A percentile compares a stretch with the other conserved stretches of the same genome.
Conservation (phyloP, 2,888 invertebrate genomes). For the Hemithea aestivaria region DNA sequence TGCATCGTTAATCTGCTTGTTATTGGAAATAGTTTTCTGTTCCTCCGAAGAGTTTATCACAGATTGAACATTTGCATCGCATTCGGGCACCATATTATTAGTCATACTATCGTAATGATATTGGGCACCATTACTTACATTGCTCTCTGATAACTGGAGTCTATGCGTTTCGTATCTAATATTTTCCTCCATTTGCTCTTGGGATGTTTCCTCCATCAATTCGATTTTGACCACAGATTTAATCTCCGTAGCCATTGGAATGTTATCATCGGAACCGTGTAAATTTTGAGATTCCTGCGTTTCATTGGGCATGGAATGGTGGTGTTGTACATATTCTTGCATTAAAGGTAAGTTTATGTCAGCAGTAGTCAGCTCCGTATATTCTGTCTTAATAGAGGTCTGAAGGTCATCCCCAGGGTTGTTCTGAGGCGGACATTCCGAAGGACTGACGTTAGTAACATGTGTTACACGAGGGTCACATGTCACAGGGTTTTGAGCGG, state of each 20-base stretch:
- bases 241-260: conserved; percentile 49
- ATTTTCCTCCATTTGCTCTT: conserved; percentile 42
- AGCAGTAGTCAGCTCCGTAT: conserved; percentile 70
- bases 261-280: conserved; percentile 37
- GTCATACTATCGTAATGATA: conserved; percentile 10
- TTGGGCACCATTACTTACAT: conserved; percentile 18
- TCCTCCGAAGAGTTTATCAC: conserved; percentile 10
- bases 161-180: conserved; percentile 33
- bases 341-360: conserved; percentile 57
- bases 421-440: conserved; percentile 64
- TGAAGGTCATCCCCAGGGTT: conserved; percentile 57
- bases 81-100: conserved; percentile 5
- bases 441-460: conserved; percentile 65
- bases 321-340: conserved; percentile 53
- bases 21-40: conserved; percentile 7
- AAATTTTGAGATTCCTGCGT: conserved; percentile 38
- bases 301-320: conserved; percentile 38
- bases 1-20: conserved; percentile 4
- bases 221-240: conserved; percentile 52
- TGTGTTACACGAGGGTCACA: conserved; percentile 72
- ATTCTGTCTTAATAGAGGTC: conserved; percentile 61
- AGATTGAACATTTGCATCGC: conserved; percentile 9
- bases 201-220: conserved; percentile 49
- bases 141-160: conserved; percentile 19
- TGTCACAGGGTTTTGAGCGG: conserved; percentile 69